A percentile compares a stretch with the other conserved stretches of the same genome.
Evolutionary conservation across 2,797 vertebrate species (phyloP).

Genomic region (Fringilla coelebs): DNA sequence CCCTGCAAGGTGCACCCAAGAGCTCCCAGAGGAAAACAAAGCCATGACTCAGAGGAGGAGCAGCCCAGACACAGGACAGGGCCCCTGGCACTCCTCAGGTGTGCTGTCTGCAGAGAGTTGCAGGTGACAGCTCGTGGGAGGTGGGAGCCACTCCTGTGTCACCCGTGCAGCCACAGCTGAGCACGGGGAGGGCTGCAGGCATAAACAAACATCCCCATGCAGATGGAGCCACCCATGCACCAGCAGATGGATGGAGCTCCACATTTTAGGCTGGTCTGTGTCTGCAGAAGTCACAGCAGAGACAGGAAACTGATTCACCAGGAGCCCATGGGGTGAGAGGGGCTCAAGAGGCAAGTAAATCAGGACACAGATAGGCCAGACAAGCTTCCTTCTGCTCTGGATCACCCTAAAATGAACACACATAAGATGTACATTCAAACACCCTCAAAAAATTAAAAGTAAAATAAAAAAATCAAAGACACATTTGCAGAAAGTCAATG

Average conservation of each 20-base stretch:
- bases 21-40: background rate
- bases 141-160: background rate
- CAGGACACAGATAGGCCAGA: background rate
- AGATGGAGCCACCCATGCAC: background rate
- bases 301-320: background rate
- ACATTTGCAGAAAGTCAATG: background rate
- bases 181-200: background rate
- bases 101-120: background rate
- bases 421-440: fast-evolving
- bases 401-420: background rate
- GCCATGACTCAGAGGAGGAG: background rate
- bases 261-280: background rate
- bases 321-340: background rate
- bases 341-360: background rate
- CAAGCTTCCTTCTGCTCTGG: background rate
- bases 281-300: background rate
- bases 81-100: background rate
- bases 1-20: background rate
- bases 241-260: background rate
- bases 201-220: constrained; percentile 10
- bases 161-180: background rate
- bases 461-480: background rate
- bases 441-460: background rate
- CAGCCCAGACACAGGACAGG: background rate
- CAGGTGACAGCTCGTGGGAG: background rate